phyloP scores from a whole-genome alignment of 30 jellyfish, hydroid and myxozoan species.

The Nemopilema nomurai region DNA sequence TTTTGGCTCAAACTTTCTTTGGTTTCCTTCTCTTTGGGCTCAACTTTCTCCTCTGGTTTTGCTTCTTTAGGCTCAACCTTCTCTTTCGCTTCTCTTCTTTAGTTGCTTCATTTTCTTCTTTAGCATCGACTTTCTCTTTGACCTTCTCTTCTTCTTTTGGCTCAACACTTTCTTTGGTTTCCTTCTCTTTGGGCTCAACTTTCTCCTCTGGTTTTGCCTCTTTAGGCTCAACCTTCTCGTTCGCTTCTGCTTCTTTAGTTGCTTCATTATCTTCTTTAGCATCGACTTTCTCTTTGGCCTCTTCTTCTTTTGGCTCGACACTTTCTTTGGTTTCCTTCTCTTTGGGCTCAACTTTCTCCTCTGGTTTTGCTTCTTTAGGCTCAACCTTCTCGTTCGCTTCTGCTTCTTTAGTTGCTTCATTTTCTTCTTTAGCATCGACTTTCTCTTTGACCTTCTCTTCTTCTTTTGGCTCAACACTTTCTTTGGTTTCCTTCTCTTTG shows the following conservation, averaged over 20 bases:
- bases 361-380: neutral
- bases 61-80: neutral
- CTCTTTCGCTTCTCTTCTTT: neutral
- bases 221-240: too few species aligned
- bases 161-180: constrained; percentile 3
- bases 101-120: neutral
- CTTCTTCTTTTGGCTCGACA: neutral
- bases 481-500: neutral
- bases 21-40: neutral
- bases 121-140: neutral
- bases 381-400: neutral
- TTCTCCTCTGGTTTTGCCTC: too few species aligned
- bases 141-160: constrained; percentile 20
- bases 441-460: neutral
- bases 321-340: neutral
- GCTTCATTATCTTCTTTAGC: neutral
- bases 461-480: neutral
- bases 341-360: neutral
- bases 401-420: neutral
- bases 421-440: neutral
- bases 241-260: neutral
- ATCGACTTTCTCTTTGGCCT: neutral
- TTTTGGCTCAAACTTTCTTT: neutral
- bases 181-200: too few species aligned
- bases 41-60: neutral